Base-by-base conservation (phyloP, 1,140 invertebrate species). In the Drosophila biarmipes region DNA sequence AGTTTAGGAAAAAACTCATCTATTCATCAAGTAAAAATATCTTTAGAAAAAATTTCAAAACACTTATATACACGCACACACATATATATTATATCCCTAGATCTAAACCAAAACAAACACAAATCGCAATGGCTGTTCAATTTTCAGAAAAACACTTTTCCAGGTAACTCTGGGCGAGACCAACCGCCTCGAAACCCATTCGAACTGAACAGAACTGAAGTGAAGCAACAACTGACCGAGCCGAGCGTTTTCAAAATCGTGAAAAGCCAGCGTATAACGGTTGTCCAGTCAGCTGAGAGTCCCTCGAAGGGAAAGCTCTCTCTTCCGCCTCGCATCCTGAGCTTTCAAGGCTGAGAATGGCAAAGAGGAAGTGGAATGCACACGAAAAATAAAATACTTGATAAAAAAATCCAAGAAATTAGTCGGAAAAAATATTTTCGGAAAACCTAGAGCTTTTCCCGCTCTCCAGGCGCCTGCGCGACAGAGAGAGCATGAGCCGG, bases 201-300 rank as follows among this genome's bases (percentile, higher is more conserved):
- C 62, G 49, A 59, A 73, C 66, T 82, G 69, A 82, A 72, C 71
- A 49, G 79, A 76, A 84, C 84, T 87, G 75, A 89, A 55, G 82
- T 87, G 82, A 87, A 87, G 82, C 82, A 87, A 87, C 82, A 87
- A 87, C 82, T 87, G 84, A 87, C 52, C 58, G 68, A 61, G 31
- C 63, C 62, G 64, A 55, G 10, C 17, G n/a, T 24, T 59, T 76
- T 64, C 57, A 66, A 81, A 81, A 87, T 63, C 62, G 63, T 31
- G 37, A 45, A 71, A 24, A 58, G 69, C 64, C 64, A 48, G 15
- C 24, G 78, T 82, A 75, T 72, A 78, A 75, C 73, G 62, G 45
- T 51, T 55, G 40, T 43, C 14, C 37, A 34, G 46, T 40, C 51
- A 54, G 73, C 35, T 40, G 49, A 55, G 61, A 43, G 57, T 8